Base-by-base conservation (phyloP, 2,888 invertebrate species). In the Epirrhoe alternata region DNA sequence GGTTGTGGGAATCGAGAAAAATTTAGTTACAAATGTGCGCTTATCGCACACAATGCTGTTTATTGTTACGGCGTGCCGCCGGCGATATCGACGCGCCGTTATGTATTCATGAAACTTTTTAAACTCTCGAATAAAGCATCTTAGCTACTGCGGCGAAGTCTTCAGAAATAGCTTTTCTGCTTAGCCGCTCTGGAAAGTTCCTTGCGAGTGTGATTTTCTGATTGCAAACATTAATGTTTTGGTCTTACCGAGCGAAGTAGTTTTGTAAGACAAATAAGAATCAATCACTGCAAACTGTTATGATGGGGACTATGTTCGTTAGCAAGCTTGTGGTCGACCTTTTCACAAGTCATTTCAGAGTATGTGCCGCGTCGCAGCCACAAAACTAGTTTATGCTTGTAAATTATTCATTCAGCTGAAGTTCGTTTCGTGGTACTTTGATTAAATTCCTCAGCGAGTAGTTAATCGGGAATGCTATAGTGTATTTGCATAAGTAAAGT, bases 381-480 rank as follows among this genome's bases (percentile, higher is more conserved):
- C 75, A 81, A 75, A 77, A 74, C 77, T 77, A 80, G 77, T 78
- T 78, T 75, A 76, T 73, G 70, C 77, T 72, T 71, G 69, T 69
- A 76, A 79, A 81, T 80, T 79, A 80, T 81, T 81, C 79, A 81
- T 75, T 70, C 66, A 55, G 71, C 55, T 68, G 64, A 68, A 70
- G 58, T 68, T 72, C 61, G 61, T 65, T 65, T 67, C 65, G 71
- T 65, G 63, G 54, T 72, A 66, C 69, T 74, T 64, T 69, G 70
- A 72, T 74, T 72, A 70, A 67, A 70, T 68, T 67, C 62, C 62
- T 66, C 52, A 67, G 47, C 70, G 56, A 55, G 58, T 59, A 59
- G 51, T 14, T 61, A 61, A 64, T 66, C 54, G 62, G 56, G 61
- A 62, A 63, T 66, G 61, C 35, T 68, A 52, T 55, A 52, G 53